These are phyloP conservation scores for Trogon surrucura DNA, from an alignment of 2,113 vertebrate genomes.

Conservation along the genomic window DNA sequence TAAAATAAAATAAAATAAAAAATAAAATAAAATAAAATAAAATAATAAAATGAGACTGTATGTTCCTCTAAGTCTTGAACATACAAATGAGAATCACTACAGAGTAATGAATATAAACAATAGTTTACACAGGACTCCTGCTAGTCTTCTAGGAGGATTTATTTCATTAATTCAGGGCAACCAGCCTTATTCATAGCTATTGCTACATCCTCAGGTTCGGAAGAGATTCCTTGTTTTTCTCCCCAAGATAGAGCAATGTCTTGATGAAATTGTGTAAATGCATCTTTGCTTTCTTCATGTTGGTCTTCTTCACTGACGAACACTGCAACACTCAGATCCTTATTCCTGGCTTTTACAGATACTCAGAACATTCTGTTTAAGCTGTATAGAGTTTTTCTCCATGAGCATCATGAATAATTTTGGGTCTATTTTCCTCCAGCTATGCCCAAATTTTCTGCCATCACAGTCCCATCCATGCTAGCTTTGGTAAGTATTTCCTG, in stretches of 20 bases:
- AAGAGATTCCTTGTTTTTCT: background rate
- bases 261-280: background rate
- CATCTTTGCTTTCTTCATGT: background rate
- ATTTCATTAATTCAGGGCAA: background rate
- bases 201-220: background rate
- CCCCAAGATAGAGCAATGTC: background rate
- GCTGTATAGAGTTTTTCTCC: background rate
- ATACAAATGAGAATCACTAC: too few relatives aligned
- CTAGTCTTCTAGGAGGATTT: background rate
- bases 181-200: background rate
- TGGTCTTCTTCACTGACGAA: background rate
- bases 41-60: too few relatives aligned
- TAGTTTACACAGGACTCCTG: background rate
- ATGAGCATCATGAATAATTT: background rate
- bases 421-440: background rate
- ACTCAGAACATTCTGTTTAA: background rate
- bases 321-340: background rate
- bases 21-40: background rate
- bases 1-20: background rate
- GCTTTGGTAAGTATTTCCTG: background rate
- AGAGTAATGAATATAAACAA: background rate
- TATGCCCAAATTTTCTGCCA: background rate
- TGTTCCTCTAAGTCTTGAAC: background rate
- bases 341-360: background rate
- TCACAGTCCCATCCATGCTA: background rate